Evolutionary conservation across 2,797 vertebrate genomes (phyloP).

Genomic region (Aselliscus stoliczkanus): DNA sequence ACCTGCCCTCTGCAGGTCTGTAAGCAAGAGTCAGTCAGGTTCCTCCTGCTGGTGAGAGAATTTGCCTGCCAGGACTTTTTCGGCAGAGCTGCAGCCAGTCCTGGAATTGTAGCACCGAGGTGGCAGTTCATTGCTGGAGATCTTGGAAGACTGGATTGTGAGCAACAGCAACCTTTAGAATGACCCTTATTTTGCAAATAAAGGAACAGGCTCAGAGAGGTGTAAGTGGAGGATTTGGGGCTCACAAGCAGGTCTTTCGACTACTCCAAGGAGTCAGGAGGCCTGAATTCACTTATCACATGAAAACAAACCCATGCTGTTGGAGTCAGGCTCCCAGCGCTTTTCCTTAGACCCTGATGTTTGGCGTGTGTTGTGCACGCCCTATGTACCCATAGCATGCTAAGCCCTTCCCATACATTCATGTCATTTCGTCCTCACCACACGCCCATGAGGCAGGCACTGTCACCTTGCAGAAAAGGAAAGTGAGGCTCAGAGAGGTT

Average conservation of each 20-base stretch:
- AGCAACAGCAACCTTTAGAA: background rate
- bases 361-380: rapidly evolving
- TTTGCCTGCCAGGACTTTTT: background rate
- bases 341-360: background rate
- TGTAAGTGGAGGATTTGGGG: background rate
- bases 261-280: background rate
- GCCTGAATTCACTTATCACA: background rate
- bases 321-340: background rate
- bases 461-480: background rate
- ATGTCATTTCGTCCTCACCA: background rate
- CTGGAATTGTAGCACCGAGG: rapidly evolving
- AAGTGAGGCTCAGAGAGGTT: background rate
- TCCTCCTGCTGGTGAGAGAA: background rate
- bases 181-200: background rate
- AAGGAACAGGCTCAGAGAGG: background rate
- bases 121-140: background rate
- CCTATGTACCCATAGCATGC: background rate
- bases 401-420: background rate
- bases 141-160: background rate
- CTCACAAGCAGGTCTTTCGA: background rate
- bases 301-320: background rate
- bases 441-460: background rate
- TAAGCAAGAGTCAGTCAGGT: background rate
- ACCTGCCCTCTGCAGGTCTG: background rate
- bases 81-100: background rate